Evolutionary conservation across 2,797 vertebrate genomes (phyloP), one percentile per base, ranked within the genome.

Genomic region (Nannoperca obscura): DNA sequence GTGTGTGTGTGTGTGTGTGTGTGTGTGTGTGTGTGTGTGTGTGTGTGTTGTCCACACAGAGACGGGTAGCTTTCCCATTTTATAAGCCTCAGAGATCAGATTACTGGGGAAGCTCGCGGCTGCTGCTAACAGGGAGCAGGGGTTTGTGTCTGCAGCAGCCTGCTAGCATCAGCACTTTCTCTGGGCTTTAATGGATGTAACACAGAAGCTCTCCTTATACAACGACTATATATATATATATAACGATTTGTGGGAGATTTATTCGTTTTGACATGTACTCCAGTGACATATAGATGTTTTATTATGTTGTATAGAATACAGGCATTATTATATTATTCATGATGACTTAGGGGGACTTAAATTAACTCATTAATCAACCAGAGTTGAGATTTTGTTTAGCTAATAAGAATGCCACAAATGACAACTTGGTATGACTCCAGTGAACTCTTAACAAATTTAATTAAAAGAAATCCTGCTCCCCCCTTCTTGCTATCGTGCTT

Each of bases 111-210:
- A 85, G 90, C 92, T 89, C 62, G 38, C 61, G 74, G 88, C 81
- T 69, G 84, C 83, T 85, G 84, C 83, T 85, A 89, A 89, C 90
- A 78, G 85, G 63, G 75, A 62, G 68, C 66, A 59, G 75, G 80
- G 76, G 78, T 88, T 85, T 83, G 42, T 86, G 90, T 86, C 74
- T 82, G 82, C 49, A 81, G 92, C 87, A 58, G 85, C 74, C 77
- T 89, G 90, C 90, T 78, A 55, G 76, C 88, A 71, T 95, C 93
- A 94, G 93, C 94, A 89, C 80, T 93, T 94, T 93, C 82, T 71
- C 85, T 71, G 67, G 49, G 4, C 55, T 91, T 91, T 93, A 93
- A 94, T 93, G 93, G 91, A 91, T 91, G 87, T 85, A 93, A 86
- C 91, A 94, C 91, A 91, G 87, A 89, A 89, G 72, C 82, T 69